Base-by-base conservation (phyloP, 2,113 vertebrate species). In the Carollia perspicillata region DNA sequence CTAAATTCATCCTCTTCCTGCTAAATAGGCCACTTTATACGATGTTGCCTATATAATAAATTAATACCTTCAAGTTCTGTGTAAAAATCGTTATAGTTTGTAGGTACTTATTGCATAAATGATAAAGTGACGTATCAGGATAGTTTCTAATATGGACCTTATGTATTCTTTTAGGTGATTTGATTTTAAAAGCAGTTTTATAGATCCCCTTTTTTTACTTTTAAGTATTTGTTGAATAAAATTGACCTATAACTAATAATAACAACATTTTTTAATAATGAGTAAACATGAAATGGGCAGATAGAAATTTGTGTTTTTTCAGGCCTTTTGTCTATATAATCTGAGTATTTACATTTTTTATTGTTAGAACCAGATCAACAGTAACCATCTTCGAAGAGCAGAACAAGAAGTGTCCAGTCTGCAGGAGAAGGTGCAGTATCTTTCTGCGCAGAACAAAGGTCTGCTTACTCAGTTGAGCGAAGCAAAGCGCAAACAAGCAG, bases 311-410 rank as follows among this genome's bases (percentile, higher is more conserved):
- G 7, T 92, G 5, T 85, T 78, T 42, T 89, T 89, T 80, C 11
- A 40, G 42, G 6, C 12, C 5, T 91, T 84, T 93, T 89, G n/a
- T 77, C 8, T 96, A 1, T 80, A 5, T 84, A 49, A 44, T 79
- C 40, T 96, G 51, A 37, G 12, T 96, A 77, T 37, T 95, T 94
- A 10, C 95, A 33, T 97, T 96, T 85, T 86, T 96, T 55, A 97
- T 97, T 96, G 71, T 95, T 97, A 99, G 99, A 99, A 99, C 98
- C 99, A 99, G 97, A 99, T 99, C 96, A 99, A 99, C 80, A 98
- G 98, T 96, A 99, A 99, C 97, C 99, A 99, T 86, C 98, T 99
- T 96, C 98, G 99, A 89, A 99, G 99, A 94, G 99, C 99, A 0
- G 99, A 99, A 95, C 99, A 99, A 97, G 99, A 99, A 84, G 97